Evolutionary conservation across 2,113 vertebrate genomes (phyloP).

Genomic region (Poeciliopsis turrubarensis): DNA sequence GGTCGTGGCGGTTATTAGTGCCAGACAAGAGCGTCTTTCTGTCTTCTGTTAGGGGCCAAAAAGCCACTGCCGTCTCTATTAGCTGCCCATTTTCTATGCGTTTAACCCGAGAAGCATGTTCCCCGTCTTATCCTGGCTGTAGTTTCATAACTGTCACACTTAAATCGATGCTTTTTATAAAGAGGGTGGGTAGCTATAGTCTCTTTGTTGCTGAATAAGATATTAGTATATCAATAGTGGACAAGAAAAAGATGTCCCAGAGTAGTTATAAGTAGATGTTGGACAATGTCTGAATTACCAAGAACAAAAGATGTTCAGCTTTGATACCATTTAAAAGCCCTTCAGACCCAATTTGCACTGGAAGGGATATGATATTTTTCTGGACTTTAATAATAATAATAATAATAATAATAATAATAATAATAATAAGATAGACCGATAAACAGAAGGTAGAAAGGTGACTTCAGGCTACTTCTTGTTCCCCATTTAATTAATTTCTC

Average conservation of each 20-base stretch:
- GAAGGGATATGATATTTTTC: no score
- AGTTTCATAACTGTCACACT: conserved; percentile 34
- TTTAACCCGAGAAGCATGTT: conserved; percentile 22
- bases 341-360: no score
- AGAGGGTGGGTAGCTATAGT: conserved; percentile 24
- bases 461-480: no score
- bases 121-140: conserved; percentile 42
- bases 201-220: conserved; percentile 6
- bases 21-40: conserved; percentile 47
- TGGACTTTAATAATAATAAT: no score
- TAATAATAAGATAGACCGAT: no score
- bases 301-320: background rate
- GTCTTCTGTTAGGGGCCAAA: conserved; percentile 51
- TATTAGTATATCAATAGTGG: background rate
- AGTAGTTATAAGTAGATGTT: background rate
- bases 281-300: background rate
- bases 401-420: no score
- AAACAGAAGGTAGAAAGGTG: no score
- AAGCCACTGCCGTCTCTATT: conserved; percentile 45
- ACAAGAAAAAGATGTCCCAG: background rate
- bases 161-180: conserved; percentile 13
- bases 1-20: conserved; percentile 61
- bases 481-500: no score
- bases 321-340: background rate
- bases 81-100: conserved; percentile 40